Evolutionary conservation across 1,140 invertebrate species (phyloP), one percentile per base, ranked within the genome.

Genomic region (Orussus abietinus): DNA sequence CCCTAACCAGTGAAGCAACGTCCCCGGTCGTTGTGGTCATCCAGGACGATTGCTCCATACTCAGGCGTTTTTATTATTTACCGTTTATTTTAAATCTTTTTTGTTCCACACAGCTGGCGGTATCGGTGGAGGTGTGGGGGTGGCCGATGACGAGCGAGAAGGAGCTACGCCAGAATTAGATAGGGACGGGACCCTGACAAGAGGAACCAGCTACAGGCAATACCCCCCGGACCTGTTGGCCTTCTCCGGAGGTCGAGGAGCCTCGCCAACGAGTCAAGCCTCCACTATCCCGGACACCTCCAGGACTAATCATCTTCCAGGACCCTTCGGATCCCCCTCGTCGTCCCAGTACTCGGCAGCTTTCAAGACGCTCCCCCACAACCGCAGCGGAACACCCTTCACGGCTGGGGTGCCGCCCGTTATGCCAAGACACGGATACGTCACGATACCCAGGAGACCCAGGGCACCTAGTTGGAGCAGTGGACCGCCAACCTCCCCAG

Each of bases 201-300:
- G 64, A 10, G 45, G 70, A 37, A 62, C 69, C 5, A 74, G 74
- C 46, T 77, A 77, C 18, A 72, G 77, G 0, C 75, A 76, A 18
- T 84, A 84, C 55, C 89, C 88, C 15, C 89, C 89, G 1, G 89
- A 92, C 52, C 69, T 92, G 18, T 67, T 93, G 26, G 83, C 90
- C 0, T 88, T 90, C 51, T 85, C 87, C 5, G 65, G 63, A 1
- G 68, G 39, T 67, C 80, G 28, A 64, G 84, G 47, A 71, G 72
- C 48, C 4, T 74, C 71, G n/a, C 69, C 71, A 5, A 70, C 69
- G 4, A 84, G 81, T 53, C 84, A 84, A 22, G 82, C 85, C 9
- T 86, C 85, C 1, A 87, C 86, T n/a, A 80, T 84, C 4, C 84
- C 83, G 5, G 85, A 88, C 61, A 72, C 72, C 49, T 63, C 74